phyloP scores from a whole-genome alignment of 1,140 invertebrate species.

The Oncopodura yosiiana region DNA sequence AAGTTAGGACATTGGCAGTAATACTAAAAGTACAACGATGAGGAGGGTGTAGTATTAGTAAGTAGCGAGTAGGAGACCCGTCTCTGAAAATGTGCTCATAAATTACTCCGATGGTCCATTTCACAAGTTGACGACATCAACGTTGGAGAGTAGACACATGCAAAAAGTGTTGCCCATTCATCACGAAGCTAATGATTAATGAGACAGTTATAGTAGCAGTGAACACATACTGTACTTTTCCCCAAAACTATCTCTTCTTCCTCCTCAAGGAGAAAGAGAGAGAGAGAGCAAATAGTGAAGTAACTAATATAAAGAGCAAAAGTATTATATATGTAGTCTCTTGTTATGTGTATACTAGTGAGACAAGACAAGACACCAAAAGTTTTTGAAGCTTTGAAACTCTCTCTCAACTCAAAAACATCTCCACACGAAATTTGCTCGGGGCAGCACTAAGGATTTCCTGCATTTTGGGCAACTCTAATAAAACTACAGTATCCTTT shows the following conservation, averaged over 20 bases:
- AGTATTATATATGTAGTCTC: too few species aligned
- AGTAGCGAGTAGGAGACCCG: too few species aligned
- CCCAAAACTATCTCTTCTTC: too few species aligned
- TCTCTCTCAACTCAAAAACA: background rate
- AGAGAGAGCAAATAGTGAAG: too few species aligned
- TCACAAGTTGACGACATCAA: constrained; percentile 25
- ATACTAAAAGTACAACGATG: too few species aligned
- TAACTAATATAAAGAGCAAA: too few species aligned
- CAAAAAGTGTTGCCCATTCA: constrained; percentile 18
- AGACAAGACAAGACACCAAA: background rate
- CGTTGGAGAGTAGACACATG: constrained; percentile 14
- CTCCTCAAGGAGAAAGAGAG: too few species aligned
- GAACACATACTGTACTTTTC: too few species aligned
- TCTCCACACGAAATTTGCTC: constrained; percentile 6
- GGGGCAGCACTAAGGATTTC: constrained; percentile 16
- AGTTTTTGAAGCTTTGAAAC: background rate
- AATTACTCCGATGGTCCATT: constrained; percentile 23
- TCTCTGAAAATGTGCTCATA: constrained; percentile 22
- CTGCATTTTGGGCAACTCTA: constrained; percentile 12
- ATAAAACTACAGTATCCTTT: constrained; percentile 1
- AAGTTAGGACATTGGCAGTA: constrained; percentile 2
- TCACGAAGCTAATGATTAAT: constrained; percentile 21
- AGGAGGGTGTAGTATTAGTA: too few species aligned
- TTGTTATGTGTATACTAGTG: background rate
- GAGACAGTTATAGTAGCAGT: constrained; percentile 22